phyloP scores from a whole-genome alignment of 35 echinoderm and acorn worm species.

The Ophiothrix spiculata region DNA sequence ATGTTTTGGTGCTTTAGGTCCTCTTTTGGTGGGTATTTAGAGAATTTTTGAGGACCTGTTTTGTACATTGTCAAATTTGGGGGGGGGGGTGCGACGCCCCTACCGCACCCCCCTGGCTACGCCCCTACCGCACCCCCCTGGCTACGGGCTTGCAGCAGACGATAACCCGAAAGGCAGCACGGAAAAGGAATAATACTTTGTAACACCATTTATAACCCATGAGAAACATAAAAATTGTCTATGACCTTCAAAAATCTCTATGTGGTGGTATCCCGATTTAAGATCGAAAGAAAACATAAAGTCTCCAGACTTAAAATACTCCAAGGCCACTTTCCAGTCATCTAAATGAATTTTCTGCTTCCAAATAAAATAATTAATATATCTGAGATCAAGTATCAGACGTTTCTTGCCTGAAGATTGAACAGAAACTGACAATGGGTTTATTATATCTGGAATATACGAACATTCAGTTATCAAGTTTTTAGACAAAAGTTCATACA shows the following conservation, averaged over 20 bases:
- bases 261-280: not conserved
- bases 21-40: too few species aligned
- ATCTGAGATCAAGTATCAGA: conserved; percentile 3
- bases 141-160: too few species aligned
- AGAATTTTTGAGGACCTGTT: too few species aligned
- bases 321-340: not conserved
- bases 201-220: not conserved
- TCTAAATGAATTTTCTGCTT: not conserved
- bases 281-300: not conserved
- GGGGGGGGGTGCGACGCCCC: too few species aligned
- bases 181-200: not conserved
- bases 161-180: not conserved
- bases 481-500: not conserved
- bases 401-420: not conserved
- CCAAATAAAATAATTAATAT: not conserved
- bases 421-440: not conserved
- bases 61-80: too few species aligned
- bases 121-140: too few species aligned
- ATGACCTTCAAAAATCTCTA: too few species aligned
- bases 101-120: too few species aligned
- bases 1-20: too few species aligned
- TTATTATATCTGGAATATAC: not conserved
- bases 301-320: not conserved
- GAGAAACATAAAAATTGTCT: too few species aligned
- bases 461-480: not conserved